phyloP scores from a whole-genome alignment of 2,113 vertebrate species.

The Paraplagusia blochii region DNA sequence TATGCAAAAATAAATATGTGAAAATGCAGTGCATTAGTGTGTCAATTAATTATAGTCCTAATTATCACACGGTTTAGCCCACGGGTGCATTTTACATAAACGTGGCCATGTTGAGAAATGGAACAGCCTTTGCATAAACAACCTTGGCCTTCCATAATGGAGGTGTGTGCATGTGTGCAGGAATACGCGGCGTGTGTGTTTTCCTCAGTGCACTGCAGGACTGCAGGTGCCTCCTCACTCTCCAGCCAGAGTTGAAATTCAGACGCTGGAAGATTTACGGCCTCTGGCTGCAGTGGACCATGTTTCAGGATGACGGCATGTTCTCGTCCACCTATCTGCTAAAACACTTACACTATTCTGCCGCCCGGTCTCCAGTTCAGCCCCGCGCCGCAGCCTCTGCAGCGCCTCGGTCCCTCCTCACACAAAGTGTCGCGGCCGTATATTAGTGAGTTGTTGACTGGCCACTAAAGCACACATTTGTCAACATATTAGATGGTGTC shows the following conservation, averaged over 20 bases:
- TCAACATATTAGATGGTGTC: conserved; percentile 75
- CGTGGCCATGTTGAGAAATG: too few species aligned
- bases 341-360: conserved; percentile 53
- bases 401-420: conserved; percentile 33
- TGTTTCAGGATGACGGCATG: conserved; percentile 63
- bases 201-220: conserved; percentile 11
- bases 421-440: conserved; percentile 55
- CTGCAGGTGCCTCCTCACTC: conserved; percentile 54
- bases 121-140: too few species aligned
- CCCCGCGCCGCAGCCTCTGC: conserved; percentile 43
- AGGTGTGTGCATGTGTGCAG: too few species aligned
- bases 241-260: conserved; percentile 58
- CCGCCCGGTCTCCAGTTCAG: neutral
- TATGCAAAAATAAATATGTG: too few species aligned
- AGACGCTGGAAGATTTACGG: conserved; percentile 63
- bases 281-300: conserved; percentile 52
- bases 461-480: conserved; percentile 70
- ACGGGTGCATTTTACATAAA: too few species aligned
- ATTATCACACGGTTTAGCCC: too few species aligned
- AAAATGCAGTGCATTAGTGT: too few species aligned
- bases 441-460: conserved; percentile 75
- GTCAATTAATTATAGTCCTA: too few species aligned
- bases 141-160: too few species aligned
- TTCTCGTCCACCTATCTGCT: conserved; percentile 67
- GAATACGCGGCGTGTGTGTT: neutral